Conservation (phyloP, 2,113 vertebrate genomes). For the Stomatorhinus ivindoensis region DNA sequence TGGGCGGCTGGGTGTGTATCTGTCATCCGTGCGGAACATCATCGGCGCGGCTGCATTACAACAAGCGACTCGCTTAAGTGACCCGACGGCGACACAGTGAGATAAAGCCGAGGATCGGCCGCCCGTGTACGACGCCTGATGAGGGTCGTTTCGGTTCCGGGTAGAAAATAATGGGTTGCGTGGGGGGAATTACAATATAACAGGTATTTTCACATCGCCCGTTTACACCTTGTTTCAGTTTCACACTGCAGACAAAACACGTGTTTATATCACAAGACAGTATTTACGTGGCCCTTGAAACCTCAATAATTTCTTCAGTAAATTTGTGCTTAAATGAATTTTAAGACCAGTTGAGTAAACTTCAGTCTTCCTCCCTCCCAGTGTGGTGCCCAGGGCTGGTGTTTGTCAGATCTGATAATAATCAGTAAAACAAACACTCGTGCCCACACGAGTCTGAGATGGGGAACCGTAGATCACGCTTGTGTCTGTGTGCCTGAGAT, state of each 20-base stretch:
- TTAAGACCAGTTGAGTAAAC: background rate
- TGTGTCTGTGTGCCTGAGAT: background rate
- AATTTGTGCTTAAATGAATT: background rate
- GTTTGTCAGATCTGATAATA: conserved; percentile 1
- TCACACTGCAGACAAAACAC: background rate
- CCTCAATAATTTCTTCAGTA: background rate
- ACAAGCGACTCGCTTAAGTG: background rate
- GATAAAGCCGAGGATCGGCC: background rate
- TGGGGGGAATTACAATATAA: background rate
- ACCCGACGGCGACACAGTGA: background rate
- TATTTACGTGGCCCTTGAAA: background rate
- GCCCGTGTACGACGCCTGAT: background rate
- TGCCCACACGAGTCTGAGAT: background rate
- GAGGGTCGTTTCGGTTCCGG: background rate
- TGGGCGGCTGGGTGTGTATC: background rate
- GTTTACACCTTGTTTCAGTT: background rate
- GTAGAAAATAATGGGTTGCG: background rate
- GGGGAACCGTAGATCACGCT: background rate
- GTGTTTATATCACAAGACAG: background rate
- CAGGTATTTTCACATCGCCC: background rate
- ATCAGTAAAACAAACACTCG: background rate
- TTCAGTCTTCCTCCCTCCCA: background rate
- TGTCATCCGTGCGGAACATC: background rate
- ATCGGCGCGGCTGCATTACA: background rate
- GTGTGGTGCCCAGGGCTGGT: background rate